A percentile compares a stretch with the other conserved stretches of the same genome.
These are phyloP conservation scores for Catostomus latipinnis DNA, from an alignment of 2,797 vertebrate genomes.

Conservation along the genomic window DNA sequence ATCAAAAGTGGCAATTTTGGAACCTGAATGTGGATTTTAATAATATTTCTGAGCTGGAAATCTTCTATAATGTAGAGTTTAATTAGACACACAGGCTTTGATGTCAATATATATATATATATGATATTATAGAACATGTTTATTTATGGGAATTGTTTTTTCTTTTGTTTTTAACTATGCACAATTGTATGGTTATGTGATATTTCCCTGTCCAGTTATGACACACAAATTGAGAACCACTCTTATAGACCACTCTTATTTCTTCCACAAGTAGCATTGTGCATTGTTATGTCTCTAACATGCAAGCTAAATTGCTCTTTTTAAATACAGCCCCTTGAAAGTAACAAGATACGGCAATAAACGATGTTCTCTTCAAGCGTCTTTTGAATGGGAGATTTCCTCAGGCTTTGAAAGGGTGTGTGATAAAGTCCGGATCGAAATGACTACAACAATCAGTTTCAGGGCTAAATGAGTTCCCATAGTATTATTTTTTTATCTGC, in stretches of 20 bases:
- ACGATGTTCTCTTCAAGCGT: constrained; percentile 55
- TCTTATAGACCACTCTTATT: constrained; percentile 22
- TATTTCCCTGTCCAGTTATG: constrained; percentile 2
- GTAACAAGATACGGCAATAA: constrained; percentile 55
- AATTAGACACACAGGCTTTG: no score
- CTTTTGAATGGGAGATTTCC: constrained; percentile 49
- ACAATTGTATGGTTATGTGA: no score
- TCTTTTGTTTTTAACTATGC: no score
- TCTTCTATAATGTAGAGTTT: no score
- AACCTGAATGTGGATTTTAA: no score
- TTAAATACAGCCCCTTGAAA: constrained; percentile 51
- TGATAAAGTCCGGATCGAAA: constrained; percentile 61
- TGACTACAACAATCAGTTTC: constrained; percentile 63
- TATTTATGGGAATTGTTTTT: no score
- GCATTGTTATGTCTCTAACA: constrained; percentile 46
- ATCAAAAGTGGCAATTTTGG: no score
- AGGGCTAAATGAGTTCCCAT: constrained; percentile 62
- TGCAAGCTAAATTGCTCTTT: constrained; percentile 48
- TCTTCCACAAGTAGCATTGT: constrained; percentile 41
- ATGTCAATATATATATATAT: no score
- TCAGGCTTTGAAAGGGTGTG: constrained; percentile 44
- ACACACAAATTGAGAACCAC: not conserved
- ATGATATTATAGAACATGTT: no score
- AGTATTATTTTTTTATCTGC: constrained; percentile 61
- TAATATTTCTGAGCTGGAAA: no score